Percentiles rank a stretch among this genome's conserved stretches.
Evolutionary conservation across 2,113 vertebrate genomes (phyloP).

Genomic region (Urocolius indicus): DNA sequence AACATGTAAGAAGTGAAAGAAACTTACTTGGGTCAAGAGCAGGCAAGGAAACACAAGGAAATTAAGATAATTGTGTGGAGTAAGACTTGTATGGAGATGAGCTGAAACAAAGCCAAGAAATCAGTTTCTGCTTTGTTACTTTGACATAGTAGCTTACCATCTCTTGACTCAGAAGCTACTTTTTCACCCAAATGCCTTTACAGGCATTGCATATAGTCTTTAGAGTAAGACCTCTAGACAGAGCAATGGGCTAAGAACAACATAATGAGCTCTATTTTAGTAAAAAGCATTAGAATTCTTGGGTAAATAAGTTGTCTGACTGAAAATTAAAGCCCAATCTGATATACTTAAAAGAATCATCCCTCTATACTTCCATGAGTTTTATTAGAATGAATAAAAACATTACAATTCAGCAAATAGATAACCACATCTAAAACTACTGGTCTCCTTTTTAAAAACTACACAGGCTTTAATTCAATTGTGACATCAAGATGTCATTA

Average conservation of each 20-base stretch:
- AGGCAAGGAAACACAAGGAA: not conserved
- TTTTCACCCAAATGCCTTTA: not conserved
- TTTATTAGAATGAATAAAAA: not conserved
- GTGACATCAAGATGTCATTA: constrained; percentile 52
- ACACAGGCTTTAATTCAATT: constrained; percentile 40
- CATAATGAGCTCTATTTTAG: not conserved
- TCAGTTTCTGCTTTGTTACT: not conserved
- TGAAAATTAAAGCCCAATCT: not conserved
- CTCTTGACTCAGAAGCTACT: not conserved
- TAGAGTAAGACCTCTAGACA: not conserved
- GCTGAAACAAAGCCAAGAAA: not conserved
- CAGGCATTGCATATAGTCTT: not conserved
- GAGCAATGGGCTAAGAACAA: not conserved
- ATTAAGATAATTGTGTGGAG: not conserved
- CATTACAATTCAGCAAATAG: constrained; percentile 1
- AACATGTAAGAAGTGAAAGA: not conserved
- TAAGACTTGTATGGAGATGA: not conserved
- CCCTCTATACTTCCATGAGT: not conserved
- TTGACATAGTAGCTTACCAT: not conserved
- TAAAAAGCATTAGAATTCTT: not conserved
- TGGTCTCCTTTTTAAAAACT: not conserved
- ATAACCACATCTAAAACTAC: constrained; percentile 11
- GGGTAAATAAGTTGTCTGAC: not conserved
- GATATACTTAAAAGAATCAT: not conserved
- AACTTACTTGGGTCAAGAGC: not conserved